Conservation (phyloP, 2,888 invertebrate species). For the Ornithoptera priamus region DNA sequence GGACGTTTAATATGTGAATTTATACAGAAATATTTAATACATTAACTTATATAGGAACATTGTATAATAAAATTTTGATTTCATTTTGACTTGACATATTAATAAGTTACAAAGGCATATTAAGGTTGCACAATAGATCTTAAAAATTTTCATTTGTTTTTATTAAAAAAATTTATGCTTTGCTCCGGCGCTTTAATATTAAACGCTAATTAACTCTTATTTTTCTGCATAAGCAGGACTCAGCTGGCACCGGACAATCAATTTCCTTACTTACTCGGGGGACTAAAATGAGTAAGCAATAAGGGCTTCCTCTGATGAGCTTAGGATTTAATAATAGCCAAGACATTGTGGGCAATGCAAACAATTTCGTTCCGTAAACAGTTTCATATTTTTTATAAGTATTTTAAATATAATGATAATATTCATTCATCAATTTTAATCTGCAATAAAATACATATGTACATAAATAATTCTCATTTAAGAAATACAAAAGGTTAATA, state of each 20-base stretch:
- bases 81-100: no score
- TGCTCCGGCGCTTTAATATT: constrained; percentile 15
- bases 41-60: no score
- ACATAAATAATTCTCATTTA: no score
- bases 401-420: no score
- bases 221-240: constrained; percentile 17
- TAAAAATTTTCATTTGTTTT: neutral
- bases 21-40: no score
- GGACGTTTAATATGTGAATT: no score
- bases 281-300: constrained; percentile 28
- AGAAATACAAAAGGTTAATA: no score
- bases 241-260: constrained; percentile 26
- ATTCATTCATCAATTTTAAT: no score
- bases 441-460: no score
- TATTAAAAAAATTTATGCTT: neutral
- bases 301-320: constrained; percentile 18
- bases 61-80: no score
- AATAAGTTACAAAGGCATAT: no score
- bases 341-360: neutral
- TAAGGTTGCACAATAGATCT: neutral
- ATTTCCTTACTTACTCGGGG: constrained; percentile 26
- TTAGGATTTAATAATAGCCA: constrained; percentile 13
- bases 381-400: neutral
- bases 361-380: neutral
- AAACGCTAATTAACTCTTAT: constrained; percentile 26